Base-by-base conservation (phyloP, 2,113 vertebrate species). In the Australoheros scitulus region DNA sequence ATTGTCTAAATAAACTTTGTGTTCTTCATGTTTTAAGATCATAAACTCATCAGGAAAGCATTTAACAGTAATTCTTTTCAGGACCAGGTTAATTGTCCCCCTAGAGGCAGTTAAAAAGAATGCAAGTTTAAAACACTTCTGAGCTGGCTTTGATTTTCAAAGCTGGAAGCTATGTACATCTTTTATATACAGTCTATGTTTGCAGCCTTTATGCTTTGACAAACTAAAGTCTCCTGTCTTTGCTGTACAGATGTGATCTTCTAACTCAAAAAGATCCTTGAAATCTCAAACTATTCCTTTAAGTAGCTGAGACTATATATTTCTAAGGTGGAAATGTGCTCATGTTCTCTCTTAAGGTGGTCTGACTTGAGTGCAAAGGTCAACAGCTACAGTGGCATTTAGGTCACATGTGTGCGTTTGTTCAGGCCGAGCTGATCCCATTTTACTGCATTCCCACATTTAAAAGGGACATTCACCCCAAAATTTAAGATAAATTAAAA, bases 311-410 rank as follows among this genome's bases (percentile, higher is more conserved):
- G 43, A 13, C 36, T 4, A 36, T 34, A 15, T 17, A 1, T 32
- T 63, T 65, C 32, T 61, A 38, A 10, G 38, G 22, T 65, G 61
- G 3, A 61, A 70, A 47, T 34, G 13, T 55, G 7, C 74, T 84
- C 55, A 13, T 38, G 58, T 3, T 26, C 68, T 64, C 55, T 56
- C 22, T 65, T 76, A 63, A 82, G 68, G 77, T 79, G 88, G 84
- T 83, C 83, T 59, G 80, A 75, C 63, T 58, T 32, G 50, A 50
- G 68, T 41, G 63, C 50, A 88, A 79, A 91, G 82, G 87, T 88
- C 80, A 87, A 26, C 68, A 52, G 41, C 22, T 11, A 52, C 29
- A 4, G 24, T 9, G 70, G 58, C 20, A 0, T 43, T 57, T 1
- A 78, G 32, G 74, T 79, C 74, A 79, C 60, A 41, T 5, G 3